Percentiles rank a stretch among this genome's conserved stretches.
Conservation (phyloP, 2,797 vertebrate species). For the Hydrocynus forskahlii region DNA sequence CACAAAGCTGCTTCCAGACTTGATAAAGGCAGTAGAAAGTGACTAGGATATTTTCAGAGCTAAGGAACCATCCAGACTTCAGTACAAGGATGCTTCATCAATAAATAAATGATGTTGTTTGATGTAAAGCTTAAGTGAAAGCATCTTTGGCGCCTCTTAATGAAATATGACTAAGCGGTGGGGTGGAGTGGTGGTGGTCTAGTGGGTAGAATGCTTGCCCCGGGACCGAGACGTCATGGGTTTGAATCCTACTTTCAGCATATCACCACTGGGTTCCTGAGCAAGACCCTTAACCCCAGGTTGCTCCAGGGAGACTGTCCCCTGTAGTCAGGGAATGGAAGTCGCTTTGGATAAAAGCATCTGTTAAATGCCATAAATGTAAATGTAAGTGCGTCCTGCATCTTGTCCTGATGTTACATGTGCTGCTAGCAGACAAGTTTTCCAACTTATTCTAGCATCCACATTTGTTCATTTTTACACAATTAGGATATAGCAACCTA, state of each 20-base stretch:
- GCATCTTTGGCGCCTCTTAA: not conserved
- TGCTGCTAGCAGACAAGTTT: not conserved
- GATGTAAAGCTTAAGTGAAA: constrained; percentile 3
- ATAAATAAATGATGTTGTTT: not conserved
- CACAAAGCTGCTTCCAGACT: not conserved
- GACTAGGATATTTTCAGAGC: not conserved
- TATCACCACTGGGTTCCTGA: no score
- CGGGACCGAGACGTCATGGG: no score
- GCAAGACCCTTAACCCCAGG: no score
- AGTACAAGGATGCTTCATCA: not conserved
- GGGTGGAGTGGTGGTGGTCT: no score
- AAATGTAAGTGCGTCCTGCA: not conserved
- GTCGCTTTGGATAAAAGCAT: no score
- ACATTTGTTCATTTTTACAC: no score
- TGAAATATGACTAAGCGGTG: not conserved
- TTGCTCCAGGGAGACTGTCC: no score
- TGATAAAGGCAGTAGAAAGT: not conserved
- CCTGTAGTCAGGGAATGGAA: no score
- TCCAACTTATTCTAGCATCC: no score
- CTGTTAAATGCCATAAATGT: no score
- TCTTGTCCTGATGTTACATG: not conserved
- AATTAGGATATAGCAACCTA: not conserved
- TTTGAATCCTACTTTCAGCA: no score
- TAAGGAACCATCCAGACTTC: not conserved
- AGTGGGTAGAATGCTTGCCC: no score